Base-by-base conservation (phyloP, 1,140 invertebrate species). In the Aphaenogaster rudis region DNA sequence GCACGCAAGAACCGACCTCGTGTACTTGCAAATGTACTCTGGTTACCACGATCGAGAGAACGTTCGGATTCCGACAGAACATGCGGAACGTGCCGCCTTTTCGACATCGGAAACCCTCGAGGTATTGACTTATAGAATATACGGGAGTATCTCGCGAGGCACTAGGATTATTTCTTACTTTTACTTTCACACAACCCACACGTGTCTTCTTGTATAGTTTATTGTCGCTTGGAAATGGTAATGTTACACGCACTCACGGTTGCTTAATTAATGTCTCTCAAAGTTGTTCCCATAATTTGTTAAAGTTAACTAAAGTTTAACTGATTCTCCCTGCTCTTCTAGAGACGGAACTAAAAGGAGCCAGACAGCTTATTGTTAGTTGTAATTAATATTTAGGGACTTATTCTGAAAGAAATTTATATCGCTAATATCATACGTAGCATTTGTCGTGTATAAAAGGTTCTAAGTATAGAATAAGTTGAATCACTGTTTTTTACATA, bases 61-160 rank as follows among this genome's bases (percentile, higher is more conserved):
- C 52, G 13, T 72, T 81, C 36, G 52, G 59, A 81, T 72, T 81
- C 21, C 13, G 9, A 3, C 11, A 45, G 17, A 80, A 54, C 61
- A 57, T 11, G 61, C 11, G 48, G 3, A 11, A 54, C 64, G 36
- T 39, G 36, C 76, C 42, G 17, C 9, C 48, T 21, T 67, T 42
- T 67, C n/a, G 61, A 80, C 64, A 66, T 52, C 61, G 50, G 11
- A 69, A 80, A 50, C 11, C 36, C n/a, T 33, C 15, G 50, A 48
- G 28, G n/a, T 81, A 59, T 81, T 52, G 64, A 59, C 28, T 72
- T 48, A 36, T 17, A 11, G 17, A 82, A 82, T 72, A 59, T 72
- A 72, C 13, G 9, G 0, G 17, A 45, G 52, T 45, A 36, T 48
- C 28, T 28, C 2, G 52, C 15, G 42, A 57, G 54, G 21, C 15